Evolutionary conservation across 2,888 invertebrate species (phyloP), one percentile per base, ranked within the genome.

Genomic region (Papilio demoleus): DNA sequence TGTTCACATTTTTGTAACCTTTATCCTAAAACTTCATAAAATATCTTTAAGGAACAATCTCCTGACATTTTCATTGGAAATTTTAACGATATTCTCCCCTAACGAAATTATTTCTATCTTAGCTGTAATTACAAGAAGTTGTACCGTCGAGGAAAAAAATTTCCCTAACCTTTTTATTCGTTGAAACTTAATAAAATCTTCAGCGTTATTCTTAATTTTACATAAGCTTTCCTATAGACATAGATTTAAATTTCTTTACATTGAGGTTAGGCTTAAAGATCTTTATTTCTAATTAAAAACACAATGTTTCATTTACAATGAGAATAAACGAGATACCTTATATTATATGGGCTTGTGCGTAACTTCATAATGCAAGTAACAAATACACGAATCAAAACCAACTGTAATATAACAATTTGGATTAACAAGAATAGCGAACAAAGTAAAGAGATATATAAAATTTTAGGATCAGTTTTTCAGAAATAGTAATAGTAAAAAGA

Each of bases 111-210:
- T 67, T 62, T 34, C 56, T 42, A 58, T 40, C 59, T 40, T 24
- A 59, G 27, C 59, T 65, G n/a, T 68, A 69, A 69, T 65, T 69
- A 69, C 65, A 31, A 42, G 36, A 69, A 65, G 65, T 65, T 65
- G 36, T 24, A 8, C 22, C 50, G 34, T 22, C 22, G 31, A n/a
- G n/a, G 47, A 17, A 38, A 56, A 65, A 64, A 42, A 60, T 2
- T 45, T 6, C 38, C 40, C 56, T 64, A 65, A 65, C 68, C 53
- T 69, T 69, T 34, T 42, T 53, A 42, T 61, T 34, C 65, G 58
- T 42, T 53, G 68, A 53, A 69, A 65, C 50, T 65, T 68, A 47
- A 62, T 67, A 45, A 68, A 58, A 58, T 38, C 58, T 60, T 68
- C 34, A n/a, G 36, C 38, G 40, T 40, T 67, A 40, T 40, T 58